A percentile compares a stretch with the other conserved stretches of the same genome.
phyloP scores from a whole-genome alignment of 2,888 invertebrate species.

The Trilocha varians region DNA sequence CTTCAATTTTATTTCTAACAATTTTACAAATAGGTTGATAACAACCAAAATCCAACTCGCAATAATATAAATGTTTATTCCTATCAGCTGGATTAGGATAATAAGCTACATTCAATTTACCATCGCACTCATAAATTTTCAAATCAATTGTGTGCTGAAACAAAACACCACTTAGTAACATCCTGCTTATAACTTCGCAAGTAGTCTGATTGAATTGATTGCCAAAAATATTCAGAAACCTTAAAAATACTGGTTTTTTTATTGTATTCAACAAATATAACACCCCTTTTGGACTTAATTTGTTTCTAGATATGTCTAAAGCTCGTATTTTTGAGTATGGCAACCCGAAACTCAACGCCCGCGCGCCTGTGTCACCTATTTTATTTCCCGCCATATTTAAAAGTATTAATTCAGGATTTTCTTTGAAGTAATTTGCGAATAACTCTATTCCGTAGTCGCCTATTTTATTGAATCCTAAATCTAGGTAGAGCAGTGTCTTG shows the following conservation, averaged over 20 bases:
- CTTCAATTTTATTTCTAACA: slow-evolving; percentile 34
- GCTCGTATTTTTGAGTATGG: slow-evolving; percentile 73
- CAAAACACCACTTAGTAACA: slow-evolving; percentile 43
- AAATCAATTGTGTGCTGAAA: slow-evolving; percentile 56
- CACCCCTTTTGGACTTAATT: slow-evolving; percentile 66
- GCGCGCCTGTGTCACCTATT: slow-evolving; percentile 72
- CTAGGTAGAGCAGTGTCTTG: slow-evolving; percentile 66
- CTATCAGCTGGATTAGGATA: slow-evolving; percentile 55
- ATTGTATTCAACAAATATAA: slow-evolving; percentile 68
- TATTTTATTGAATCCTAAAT: slow-evolving; percentile 74
- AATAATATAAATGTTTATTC: slow-evolving; percentile 71
- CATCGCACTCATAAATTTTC: slow-evolving; percentile 46
- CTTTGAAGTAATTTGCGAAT: slow-evolving; percentile 66
- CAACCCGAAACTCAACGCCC: slow-evolving; percentile 66
- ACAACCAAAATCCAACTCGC: slow-evolving; percentile 59
- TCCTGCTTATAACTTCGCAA: slow-evolving; percentile 47
- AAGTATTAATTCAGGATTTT: slow-evolving; percentile 58
- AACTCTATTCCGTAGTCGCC: slow-evolving; percentile 73
- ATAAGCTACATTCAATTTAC: slow-evolving; percentile 42
- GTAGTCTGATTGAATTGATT: slow-evolving; percentile 52
- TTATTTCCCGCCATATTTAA: slow-evolving; percentile 72
- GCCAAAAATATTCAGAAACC: slow-evolving; percentile 59
- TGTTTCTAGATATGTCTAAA: slow-evolving; percentile 73
- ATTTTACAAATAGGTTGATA: slow-evolving; percentile 54
- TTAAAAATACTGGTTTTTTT: slow-evolving; percentile 61